Percentiles rank a stretch among this genome's conserved stretches.
These are phyloP conservation scores for Diglossa cyanea DNA, from an alignment of 2,797 vertebrate genomes.

Conservation along the genomic window DNA sequence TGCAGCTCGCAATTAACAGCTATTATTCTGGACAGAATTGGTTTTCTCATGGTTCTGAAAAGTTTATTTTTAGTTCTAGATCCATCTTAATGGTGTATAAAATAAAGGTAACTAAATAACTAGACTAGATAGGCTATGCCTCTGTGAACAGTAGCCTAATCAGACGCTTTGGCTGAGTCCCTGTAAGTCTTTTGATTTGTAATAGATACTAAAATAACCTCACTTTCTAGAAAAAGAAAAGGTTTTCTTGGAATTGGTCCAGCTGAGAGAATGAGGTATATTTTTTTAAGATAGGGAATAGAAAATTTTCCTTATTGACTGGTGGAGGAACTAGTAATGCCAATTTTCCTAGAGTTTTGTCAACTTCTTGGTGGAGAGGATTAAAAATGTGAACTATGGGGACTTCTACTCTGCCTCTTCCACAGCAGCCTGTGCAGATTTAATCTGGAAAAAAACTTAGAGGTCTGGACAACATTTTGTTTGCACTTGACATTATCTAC, in stretches of 20 bases:
- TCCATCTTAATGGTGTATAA: neutral
- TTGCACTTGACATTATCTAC: neutral
- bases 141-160: neutral
- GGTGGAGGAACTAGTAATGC: neutral
- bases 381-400: neutral
- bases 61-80: neutral
- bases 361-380: neutral
- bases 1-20: neutral
- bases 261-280: neutral
- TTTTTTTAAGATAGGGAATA: neutral
- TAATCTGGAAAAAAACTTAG: neutral
- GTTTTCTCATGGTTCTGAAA: neutral
- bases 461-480: neutral
- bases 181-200: neutral
- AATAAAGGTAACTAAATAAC: neutral
- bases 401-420: neutral
- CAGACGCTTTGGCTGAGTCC: neutral
- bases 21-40: neutral
- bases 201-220: neutral
- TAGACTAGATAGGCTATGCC: neutral
- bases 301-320: neutral
- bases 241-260: neutral
- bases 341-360: neutral
- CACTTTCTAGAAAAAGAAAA: neutral
- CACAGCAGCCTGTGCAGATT: neutral